Percentiles rank a stretch among this genome's conserved stretches.
Conservation (phyloP, 2,888 invertebrate species). For the Harpalus rufipes region DNA sequence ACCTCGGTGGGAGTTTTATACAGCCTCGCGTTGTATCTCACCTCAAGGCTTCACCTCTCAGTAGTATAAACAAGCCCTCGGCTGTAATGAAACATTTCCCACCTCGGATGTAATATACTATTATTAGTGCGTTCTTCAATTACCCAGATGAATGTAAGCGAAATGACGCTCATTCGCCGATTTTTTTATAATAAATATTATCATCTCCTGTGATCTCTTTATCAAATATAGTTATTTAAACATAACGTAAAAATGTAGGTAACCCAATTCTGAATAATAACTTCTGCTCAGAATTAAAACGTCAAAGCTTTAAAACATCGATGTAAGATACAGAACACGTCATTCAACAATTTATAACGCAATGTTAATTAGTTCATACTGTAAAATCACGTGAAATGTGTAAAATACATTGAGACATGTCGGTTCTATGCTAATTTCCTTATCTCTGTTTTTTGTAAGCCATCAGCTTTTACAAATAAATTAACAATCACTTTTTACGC, state of each 20-base stretch:
- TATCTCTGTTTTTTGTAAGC: not conserved
- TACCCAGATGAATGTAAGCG: too few relatives aligned
- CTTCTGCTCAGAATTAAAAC: not conserved
- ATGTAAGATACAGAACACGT: constrained; percentile 23
- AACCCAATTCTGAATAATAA: not conserved
- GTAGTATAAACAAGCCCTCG: too few relatives aligned
- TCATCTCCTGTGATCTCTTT: too few relatives aligned
- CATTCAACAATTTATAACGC: constrained; percentile 33
- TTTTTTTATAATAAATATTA: too few relatives aligned
- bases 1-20: too few relatives aligned
- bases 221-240: not conserved
- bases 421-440: constrained; percentile 24
- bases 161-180: too few relatives aligned
- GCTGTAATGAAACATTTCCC: too few relatives aligned
- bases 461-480: constrained; percentile 16
- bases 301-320: not conserved
- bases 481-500: not conserved
- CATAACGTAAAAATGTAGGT: not conserved
- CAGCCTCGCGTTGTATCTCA: too few relatives aligned
- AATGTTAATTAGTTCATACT: constrained; percentile 12
- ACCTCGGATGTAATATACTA: too few relatives aligned
- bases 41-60: too few relatives aligned
- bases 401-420: not conserved
- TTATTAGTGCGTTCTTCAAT: too few relatives aligned
- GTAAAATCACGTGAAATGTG: constrained; percentile 9